Base-by-base conservation (phyloP, 2,797 vertebrate species). In the Gymnopithys bicolor region DNA sequence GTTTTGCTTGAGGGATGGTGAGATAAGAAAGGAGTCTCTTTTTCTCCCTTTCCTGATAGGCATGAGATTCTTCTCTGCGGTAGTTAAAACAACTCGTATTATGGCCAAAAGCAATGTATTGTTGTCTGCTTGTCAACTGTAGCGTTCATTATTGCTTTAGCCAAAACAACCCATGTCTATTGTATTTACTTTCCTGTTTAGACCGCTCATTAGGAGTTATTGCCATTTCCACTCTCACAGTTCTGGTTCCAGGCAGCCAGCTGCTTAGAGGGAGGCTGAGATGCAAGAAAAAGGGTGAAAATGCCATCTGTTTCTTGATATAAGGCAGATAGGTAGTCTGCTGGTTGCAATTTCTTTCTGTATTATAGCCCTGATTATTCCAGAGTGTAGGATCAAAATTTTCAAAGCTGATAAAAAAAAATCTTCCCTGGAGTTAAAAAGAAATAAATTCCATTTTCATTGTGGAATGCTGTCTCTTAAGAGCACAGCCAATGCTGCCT, bases 131-230 rank as follows among this genome's bases (percentile, higher is more conserved):
- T 76, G 46, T 79, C 46, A 27, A 9, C 35, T 46, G 79, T 66
- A 89, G 67, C 75, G 10, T 83, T 71, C 66, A 35, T 83, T 18
- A 28, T 52, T 7, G 9, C 83, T 68, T 60, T 30, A 89, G 73
- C 69, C 43, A 9, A 90, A 92, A 78, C 89, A 89, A 35, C 55
- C 27, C 67, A 17, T 62, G 59, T 74, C 82, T 90, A 68, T 89
- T 87, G 68, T 95, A 93, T 95, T 97, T 95, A 95, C 94, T 95
- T 95, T 96, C 52, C 75, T 89, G 66, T 93, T 95, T 82, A 82
- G 68, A 73, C 94, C 82, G 39, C 94, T 95, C 80, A 35, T 95
- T 92, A 89, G 83, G 89, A 96, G 90, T 74, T 92, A 84, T 4
- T 78, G 95, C 84, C 32, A 43, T 96, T 92, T 84, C 67, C 69